phyloP scores from a whole-genome alignment of 64 coral and sea anemone species.

The Dendrophyllia cribrosa region DNA sequence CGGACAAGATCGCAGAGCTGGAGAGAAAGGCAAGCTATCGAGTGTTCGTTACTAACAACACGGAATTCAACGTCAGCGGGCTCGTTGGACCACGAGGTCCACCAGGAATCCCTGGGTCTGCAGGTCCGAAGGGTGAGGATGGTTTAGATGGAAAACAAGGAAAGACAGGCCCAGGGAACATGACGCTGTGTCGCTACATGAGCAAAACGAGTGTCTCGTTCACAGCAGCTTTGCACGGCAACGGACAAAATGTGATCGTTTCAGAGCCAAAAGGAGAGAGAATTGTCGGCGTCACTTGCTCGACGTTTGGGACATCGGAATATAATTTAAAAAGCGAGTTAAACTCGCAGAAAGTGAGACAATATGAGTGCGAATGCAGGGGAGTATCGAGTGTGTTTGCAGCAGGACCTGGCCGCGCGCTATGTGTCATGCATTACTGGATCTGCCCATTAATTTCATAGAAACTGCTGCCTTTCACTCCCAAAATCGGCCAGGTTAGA shows the following conservation, averaged over 20 bases:
- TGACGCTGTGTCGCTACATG: constrained; percentile 43
- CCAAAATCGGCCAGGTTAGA: no score
- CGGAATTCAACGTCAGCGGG: neutral
- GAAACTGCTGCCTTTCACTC: neutral
- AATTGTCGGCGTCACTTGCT: constrained; percentile 59
- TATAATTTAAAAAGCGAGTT: constrained; percentile 28
- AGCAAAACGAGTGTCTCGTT: neutral
- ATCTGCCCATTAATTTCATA: constrained; percentile 37
- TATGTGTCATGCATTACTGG: constrained; percentile 64
- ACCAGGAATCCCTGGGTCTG: constrained; percentile 15
- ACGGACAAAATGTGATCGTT: constrained; percentile 17
- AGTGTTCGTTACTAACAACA: constrained; percentile 22
- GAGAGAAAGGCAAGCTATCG: neutral
- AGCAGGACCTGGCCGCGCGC: neutral
- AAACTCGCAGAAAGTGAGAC: neutral
- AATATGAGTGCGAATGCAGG: constrained; percentile 37
- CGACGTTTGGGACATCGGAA: constrained; percentile 45
- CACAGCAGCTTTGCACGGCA: neutral
- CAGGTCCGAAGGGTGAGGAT: constrained; percentile 27
- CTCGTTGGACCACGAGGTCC: constrained; percentile 28
- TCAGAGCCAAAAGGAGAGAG: neutral
- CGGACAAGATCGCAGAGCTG: constrained; percentile 30
- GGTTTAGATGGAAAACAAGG: constrained; percentile 31
- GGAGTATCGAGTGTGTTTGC: neutral
- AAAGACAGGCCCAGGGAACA: constrained; percentile 20